Base-by-base conservation (phyloP, 2,113 vertebrate genomes). In the Nothocercus julius region DNA sequence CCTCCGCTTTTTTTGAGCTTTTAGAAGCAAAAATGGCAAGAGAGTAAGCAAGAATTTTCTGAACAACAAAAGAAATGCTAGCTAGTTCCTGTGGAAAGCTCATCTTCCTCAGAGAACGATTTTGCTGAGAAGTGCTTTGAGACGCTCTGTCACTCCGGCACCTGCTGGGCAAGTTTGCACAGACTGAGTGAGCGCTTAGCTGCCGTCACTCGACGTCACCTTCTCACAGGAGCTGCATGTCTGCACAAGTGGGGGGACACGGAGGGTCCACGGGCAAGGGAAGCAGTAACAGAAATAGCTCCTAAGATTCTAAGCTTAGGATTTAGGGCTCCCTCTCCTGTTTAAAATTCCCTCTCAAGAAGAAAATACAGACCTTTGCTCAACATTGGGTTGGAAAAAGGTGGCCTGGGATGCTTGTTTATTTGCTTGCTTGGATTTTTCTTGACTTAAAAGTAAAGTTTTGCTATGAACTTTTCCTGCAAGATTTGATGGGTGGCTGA, bases 161-260 rank as follows among this genome's bases (percentile, higher is more conserved):
- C 32, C 36, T 59, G 14, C 32, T 34, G 53, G 42, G 18, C 11
- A 27, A 2, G 18, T 32, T 0, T n/a, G 38, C 8, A 69, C 28
- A 38, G 25, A 67, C 11, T 4, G 6, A 28, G 32, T 0, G 4
- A 80, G 56, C 32, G 32, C 28, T 34, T 21, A 24, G 25, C 2
- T 73, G 34, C 18, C 28, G 49, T 11, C 54, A n/a, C 22, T 7
- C 14, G 19, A 13, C 18, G 9, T 70, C 3, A 28, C 49, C 19
- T 49, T 10, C 25, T 22, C 13, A 28, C 40, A 38, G 36, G 36
- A 7, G 58, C 20, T 62, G 34, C 45, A 70, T 18, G 4, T 19
- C 56, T 49, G 73, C 16, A 40, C 13, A 51, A 38, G 36, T 36
- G 36, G 19, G 44, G 15, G 44, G 28, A 19, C 49, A 12, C 2